Base-by-base conservation (phyloP, 92 coral and sea anemone genomes). In the Metridium senile region DNA sequence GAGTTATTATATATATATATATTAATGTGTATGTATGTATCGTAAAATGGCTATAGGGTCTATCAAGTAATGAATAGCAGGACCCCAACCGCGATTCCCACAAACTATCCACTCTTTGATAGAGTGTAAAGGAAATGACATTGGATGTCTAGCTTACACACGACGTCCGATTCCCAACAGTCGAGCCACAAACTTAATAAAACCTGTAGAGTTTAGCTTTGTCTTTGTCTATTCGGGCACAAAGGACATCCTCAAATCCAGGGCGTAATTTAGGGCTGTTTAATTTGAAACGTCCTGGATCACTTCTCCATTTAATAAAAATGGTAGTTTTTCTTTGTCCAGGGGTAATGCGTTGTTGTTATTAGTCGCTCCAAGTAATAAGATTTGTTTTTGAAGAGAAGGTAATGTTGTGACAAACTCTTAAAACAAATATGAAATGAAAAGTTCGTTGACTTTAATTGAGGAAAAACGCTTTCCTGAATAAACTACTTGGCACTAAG, bases 131-230 rank as follows among this genome's bases (percentile, higher is more conserved):
- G 69, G 69, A 63, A 63, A 63, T 63, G 69, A 63, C 69, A 23
- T 63, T 63, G 69, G 27, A 63, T 30, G 69, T 63, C n/a, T 28
- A 3, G n/a, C 21, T 63, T 29, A 63, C 65, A 35, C 53, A 23
- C 52, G 46, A 61, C 74, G 74, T 56, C 74, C 56, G 49, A 49
- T 46, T 28, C 52, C 76, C 47, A 28, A 11, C 66, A 72, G 76
- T 23, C 21, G 45, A 53, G n/a, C 64, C 19, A 21, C 26, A 72
- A 72, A 72, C 76, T 72, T 72, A 72, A 72, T 72, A 72, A 72
- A 28, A 23, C 45, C 25, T 28, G 69, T 63, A 3, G 69, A 63
- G 69, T 28, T 0, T 2, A 3, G 20, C 69, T 58, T 58, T 58
- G 65, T 58, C 69, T 26, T 10, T 16, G 7, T 4, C 11, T 13